Percentiles rank a stretch among this genome's conserved stretches.
These are phyloP conservation scores for Drosophila takahashii DNA, from an alignment of 1,140 invertebrate species.

Conservation along the genomic window DNA sequence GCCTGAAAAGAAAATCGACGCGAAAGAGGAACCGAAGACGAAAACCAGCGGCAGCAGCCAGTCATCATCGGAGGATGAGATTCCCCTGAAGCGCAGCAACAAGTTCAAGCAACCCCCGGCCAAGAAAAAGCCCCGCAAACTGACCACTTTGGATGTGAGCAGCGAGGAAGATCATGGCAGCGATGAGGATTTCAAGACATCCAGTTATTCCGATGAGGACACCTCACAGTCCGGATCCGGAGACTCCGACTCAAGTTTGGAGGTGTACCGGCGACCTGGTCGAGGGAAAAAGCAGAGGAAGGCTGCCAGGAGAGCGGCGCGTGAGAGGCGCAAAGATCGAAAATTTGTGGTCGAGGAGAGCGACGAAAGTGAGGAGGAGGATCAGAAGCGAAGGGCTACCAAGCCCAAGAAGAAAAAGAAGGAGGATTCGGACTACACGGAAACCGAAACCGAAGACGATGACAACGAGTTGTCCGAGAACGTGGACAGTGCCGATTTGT, in stretches of 20 bases:
- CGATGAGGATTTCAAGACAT: constrained; percentile 93
- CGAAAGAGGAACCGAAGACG: constrained; percentile 37
- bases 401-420: constrained; percentile 79
- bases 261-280: constrained; percentile 65
- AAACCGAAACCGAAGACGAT: constrained; percentile 86
- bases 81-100: constrained; percentile 53
- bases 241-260: constrained; percentile 78
- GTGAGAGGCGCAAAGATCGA: constrained; percentile 75
- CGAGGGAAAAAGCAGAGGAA: constrained; percentile 71
- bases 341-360: constrained; percentile 81
- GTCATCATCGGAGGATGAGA: constrained; percentile 53
- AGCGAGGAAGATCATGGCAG: constrained; percentile 93
- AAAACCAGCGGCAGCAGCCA: constrained; percentile 36
- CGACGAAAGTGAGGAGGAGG: constrained; percentile 74
- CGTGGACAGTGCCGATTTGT: constrained; percentile 87
- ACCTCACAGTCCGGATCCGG: constrained; percentile 68
- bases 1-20: constrained; percentile 85
- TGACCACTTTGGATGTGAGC: constrained; percentile 92
- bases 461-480: constrained; percentile 86
- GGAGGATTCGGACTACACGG: constrained; percentile 84
- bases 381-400: constrained; percentile 40
- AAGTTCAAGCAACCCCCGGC: constrained; percentile 60
- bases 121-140: constrained; percentile 89
- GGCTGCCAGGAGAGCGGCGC: constrained; percentile 67
- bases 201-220: constrained; percentile 79